Base-by-base conservation (phyloP, 2,888 invertebrate genomes). In the Cataglyphis cursor region DNA sequence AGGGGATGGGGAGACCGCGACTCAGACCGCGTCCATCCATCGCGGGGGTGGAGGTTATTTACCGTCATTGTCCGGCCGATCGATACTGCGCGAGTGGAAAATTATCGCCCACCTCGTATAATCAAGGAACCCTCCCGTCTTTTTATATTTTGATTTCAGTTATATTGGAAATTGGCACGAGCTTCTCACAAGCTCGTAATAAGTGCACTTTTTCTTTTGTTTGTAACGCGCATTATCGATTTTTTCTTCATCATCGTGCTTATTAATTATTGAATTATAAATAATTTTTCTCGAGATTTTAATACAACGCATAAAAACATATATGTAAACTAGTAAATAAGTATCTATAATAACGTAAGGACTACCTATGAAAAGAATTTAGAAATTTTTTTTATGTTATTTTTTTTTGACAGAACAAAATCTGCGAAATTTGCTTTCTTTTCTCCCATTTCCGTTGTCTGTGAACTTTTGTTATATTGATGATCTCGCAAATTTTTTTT, bases 121-220 rank as follows among this genome's bases (percentile, higher is more conserved):
- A 81, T 85, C 82, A 48, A 44, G 38, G 18, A 72, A 44, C 44
- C n/a, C 48, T 72, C 10, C 21, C 1, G 68, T 73, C 28, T 62
- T 68, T 48, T 87, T 73, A 82, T 51, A 51, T 86, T 74, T 83
- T 28, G 48, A 70, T 76, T 78, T 57, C 62, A 44, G 28, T 44
- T 15, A 51, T 15, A 51, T n/a, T 10, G 9, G 62, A 48, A 76
- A 88, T 87, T 84, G 87, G 86, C 85, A 87, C 86, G 90, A 83
- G 82, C 82, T 82, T 75, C 48, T 70, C n/a, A 68, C 31, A 78
- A 76, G 85, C 81, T 86, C 82, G 83, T 81, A 84, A 87, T 76
- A 44, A 66, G 38, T 9, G 24, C 80, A 2, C n/a, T 51, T 8
- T 51, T 31, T 18, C n/a, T 24, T 76, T 84, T 9, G 9, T 18